Percentiles rank a stretch among this genome's conserved stretches.
Conservation (phyloP, 2,797 vertebrate genomes). For the Garrulus glandarius region DNA sequence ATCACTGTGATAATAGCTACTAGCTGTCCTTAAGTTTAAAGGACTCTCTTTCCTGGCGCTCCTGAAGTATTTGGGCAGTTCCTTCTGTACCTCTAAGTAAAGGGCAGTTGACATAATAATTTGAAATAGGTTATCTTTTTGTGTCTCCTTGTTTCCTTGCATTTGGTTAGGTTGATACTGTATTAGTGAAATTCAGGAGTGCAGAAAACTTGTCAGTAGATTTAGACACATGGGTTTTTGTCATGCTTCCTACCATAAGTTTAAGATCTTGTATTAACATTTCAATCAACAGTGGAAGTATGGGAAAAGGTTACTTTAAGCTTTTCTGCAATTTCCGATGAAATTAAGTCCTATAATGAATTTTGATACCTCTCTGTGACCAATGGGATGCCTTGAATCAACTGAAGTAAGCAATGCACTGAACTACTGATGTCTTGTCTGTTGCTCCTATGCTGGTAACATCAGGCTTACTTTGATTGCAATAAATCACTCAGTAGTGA, state of each 20-base stretch:
- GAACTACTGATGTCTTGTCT: not conserved
- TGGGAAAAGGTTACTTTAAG: not conserved
- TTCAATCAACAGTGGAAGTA: not conserved
- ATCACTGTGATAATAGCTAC: constrained; percentile 14
- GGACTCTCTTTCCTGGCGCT: not conserved
- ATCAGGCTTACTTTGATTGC: not conserved
- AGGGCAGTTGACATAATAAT: not conserved
- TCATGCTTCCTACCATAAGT: not conserved
- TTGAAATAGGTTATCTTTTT: not conserved
- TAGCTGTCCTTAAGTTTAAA: not conserved
- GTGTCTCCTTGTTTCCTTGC: not conserved
- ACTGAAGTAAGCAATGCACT: not conserved
- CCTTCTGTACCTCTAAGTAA: not conserved
- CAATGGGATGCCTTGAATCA: not conserved
- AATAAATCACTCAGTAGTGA: not conserved
- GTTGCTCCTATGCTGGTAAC: not conserved
- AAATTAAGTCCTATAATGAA: not conserved
- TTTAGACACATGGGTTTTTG: not conserved
- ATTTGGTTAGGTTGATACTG: not conserved
- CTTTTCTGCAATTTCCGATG: not conserved
- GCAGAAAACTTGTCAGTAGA: not conserved
- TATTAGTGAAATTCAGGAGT: not conserved
- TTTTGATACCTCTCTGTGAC: not conserved
- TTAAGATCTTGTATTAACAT: not conserved
- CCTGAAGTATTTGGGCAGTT: not conserved